Base-by-base conservation (phyloP, 2,888 invertebrate species). In the Platycheirus rosarum region DNA sequence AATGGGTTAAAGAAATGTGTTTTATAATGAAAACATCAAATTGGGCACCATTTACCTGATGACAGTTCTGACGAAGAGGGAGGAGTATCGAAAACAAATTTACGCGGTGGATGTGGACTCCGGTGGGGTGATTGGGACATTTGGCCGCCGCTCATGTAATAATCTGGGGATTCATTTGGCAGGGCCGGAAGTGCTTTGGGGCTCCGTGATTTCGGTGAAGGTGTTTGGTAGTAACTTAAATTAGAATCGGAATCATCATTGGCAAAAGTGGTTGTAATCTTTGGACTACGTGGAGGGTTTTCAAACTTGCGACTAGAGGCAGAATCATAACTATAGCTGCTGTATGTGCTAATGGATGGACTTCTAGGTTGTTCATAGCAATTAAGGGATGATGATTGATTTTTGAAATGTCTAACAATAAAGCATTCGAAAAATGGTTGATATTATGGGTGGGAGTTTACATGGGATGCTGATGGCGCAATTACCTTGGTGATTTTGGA, bases 61-160 rank as follows among this genome's bases (percentile, higher is more conserved):
- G 51, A 57, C 7, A 40, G 40, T 13, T 84, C 77, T 18, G 74
- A 78, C 11, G 71, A 71, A 20, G 68, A 79, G 16, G 73, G 79
- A 4, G 79, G 75, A 51, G 91, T 90, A 85, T 91, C 92, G 85
- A 93, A 93, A 46, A 93, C 92, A 80, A 93, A 93, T 85, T 93
- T 93, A 32, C 93, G 91, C 0, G 93, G 92, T 40, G 93, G 93
- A 85, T 92, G 92, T 0, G 93, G 93, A 78, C 93, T 93, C 2
- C 87, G 87, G 3, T 86, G 86, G n/a, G 85, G 85, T 63, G 86
- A 85, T 75, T 85, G 84, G 32, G 88, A 86, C 7, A 87, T 84
- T 70, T 87, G 86, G 26, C 87, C 88, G 26, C 87, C 88, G 40
- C 84, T 84, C 26, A 85, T 84, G 26, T 85, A 84, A 42, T 87